Percentiles rank a stretch among this genome's conserved stretches.
Evolutionary conservation across 2,888 invertebrate genomes (phyloP).

Genomic region (Yponomeuta malinellus): DNA sequence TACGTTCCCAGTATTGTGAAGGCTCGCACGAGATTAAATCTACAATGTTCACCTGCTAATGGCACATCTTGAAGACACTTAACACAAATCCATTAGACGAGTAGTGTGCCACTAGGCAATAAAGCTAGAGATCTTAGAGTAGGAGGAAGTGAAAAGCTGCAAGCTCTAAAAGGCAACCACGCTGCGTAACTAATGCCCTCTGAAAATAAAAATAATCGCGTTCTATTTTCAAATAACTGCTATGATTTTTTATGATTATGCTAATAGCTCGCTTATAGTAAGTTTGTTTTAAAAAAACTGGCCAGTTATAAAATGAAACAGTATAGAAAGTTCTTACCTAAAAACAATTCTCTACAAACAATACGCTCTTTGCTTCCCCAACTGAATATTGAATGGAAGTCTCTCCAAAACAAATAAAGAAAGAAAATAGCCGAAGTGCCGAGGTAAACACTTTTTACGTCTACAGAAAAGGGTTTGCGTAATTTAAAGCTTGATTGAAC

Average conservation of each 20-base stretch:
- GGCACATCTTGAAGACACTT: constrained; percentile 11
- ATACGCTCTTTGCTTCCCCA: not conserved
- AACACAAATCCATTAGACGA: constrained; percentile 8
- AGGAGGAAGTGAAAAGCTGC: not conserved
- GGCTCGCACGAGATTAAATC: not conserved
- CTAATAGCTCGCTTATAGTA: too few species aligned
- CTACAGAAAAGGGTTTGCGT: not conserved
- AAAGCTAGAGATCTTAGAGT: constrained; percentile 6
- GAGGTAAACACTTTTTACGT: constrained; percentile 1
- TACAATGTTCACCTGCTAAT: constrained; percentile 8
- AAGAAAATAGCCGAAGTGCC: not conserved
- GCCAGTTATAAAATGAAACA: too few species aligned
- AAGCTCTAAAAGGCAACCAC: not conserved
- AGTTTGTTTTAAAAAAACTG: too few species aligned
- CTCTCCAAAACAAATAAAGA: not conserved
- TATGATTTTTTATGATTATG: not conserved
- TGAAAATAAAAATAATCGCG: not conserved
- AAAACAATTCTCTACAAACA: not conserved
- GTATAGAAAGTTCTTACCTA: not conserved
- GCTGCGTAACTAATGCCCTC: not conserved
- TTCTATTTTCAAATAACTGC: not conserved
- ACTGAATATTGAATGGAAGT: not conserved
- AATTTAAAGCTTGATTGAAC: constrained; percentile 10
- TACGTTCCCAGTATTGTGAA: not conserved
- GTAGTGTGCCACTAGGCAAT: constrained; percentile 11